Conservation (phyloP, 1,140 invertebrate species). For the Campoletis sonorensis region DNA sequence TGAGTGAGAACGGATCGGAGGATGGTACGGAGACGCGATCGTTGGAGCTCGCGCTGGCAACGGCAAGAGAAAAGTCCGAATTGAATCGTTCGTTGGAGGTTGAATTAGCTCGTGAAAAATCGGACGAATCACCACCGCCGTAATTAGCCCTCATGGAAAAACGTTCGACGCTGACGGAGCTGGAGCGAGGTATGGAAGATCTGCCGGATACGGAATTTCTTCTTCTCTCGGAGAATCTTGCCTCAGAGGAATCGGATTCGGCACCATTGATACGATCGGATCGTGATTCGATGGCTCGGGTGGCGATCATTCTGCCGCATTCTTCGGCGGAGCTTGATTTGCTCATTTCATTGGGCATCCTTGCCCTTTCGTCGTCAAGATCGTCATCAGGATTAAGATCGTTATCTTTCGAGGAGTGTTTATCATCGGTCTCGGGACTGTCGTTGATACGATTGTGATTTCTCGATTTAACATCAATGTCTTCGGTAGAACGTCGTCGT, state of each 20-base stretch:
- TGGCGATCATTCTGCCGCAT: slow-evolving; percentile 56
- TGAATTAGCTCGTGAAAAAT: slow-evolving; percentile 73
- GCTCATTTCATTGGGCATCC: slow-evolving; percentile 70
- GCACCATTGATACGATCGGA: slow-evolving; percentile 45
- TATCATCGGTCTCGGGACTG: slow-evolving; percentile 20
- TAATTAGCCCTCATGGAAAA: slow-evolving; percentile 73
- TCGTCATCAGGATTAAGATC: slow-evolving; percentile 47
- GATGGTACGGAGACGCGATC: slow-evolving; percentile 72
- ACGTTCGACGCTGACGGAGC: slow-evolving; percentile 72
- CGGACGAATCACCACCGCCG: slow-evolving; percentile 67
- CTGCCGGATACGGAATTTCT: slow-evolving; percentile 71
- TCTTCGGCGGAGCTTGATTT: slow-evolving; percentile 74
- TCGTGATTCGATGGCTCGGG: slow-evolving; percentile 47
- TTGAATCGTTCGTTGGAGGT: slow-evolving; percentile 74
- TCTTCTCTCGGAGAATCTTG: slow-evolving; percentile 67
- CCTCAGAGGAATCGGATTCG: slow-evolving; percentile 72
- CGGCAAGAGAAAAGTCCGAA: slow-evolving; percentile 74
- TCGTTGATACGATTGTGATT: slow-evolving; percentile 36
- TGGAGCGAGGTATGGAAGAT: slow-evolving; percentile 72
- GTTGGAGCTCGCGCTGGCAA: slow-evolving; percentile 73
- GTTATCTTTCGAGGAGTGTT: slow-evolving; percentile 20
- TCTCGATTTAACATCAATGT: slow-evolving; percentile 33
- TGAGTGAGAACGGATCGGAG: slow-evolving; percentile 72
- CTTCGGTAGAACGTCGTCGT: slow-evolving; percentile 36
- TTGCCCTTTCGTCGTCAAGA: slow-evolving; percentile 33